Base-by-base conservation (phyloP, 1,140 invertebrate species). In the Catajapyx aquilonaris region DNA sequence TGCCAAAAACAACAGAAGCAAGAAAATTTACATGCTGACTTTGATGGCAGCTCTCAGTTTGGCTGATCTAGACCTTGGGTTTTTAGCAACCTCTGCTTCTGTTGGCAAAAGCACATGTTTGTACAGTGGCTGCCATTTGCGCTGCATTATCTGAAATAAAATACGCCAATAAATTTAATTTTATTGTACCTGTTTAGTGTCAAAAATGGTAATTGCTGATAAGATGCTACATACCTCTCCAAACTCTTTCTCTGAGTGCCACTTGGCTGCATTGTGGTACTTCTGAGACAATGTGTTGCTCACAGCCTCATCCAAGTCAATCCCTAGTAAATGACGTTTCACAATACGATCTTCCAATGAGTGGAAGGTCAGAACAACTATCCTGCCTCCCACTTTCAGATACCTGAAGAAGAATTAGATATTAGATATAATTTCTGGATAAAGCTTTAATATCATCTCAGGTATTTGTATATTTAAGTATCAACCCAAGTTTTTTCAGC, bases 321-420 rank as follows among this genome's bases (percentile, higher is more conserved):
- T 74, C 1, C 79, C 81, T 34, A 68, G 59, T 20, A 97, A 64
- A 57, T 94, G 85, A 21, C 84, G 62, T 58, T 96, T 95, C 0
- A 94, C 73, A 41, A 96, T 84, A n/a, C 76, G 76, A 58, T 96
- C 90, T 65, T 97, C 91, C 17, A 94, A 57, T 1, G 83, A 90
- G 59, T 94, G 88, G 57, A 94, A 95, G 4, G 79, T 73, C 5
- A 96, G 69, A 1, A 78, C 76, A 1, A 86, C 69, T 42, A 93
- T 50, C 42, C 71, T 61, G 1, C 87, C 88, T 20, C 71, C 66
- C 0, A 69, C 51, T 59, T 79, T 79, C 16, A 97, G 61, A 51
- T 77, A 81, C 42, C 69, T 28, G 23, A 28, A 13, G 13, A 28
- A 13, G 23, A 28, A 28, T n/a, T n/a, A n/a, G n/a, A n/a, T n/a